phyloP scores from a whole-genome alignment of 1,140 invertebrate species.

The Thaumatotibia leucotreta region DNA sequence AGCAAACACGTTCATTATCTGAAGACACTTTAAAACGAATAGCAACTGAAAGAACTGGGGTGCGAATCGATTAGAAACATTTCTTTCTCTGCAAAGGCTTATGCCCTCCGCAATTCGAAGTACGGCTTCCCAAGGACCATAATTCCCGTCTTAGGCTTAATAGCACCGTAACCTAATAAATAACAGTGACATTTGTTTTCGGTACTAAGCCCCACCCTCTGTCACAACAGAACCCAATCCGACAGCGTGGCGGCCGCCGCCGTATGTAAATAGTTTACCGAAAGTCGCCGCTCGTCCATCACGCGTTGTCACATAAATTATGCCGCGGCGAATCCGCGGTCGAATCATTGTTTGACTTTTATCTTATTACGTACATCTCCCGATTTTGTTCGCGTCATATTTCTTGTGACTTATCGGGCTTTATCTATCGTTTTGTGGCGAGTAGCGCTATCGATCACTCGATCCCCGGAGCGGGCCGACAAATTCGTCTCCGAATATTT shows the following conservation, averaged over 20 bases:
- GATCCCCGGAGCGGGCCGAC: slow-evolving; percentile 58
- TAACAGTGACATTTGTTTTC: slow-evolving; percentile 75
- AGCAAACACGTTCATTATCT: not conserved
- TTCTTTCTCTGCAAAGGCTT: slow-evolving; percentile 3
- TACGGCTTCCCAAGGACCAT: slow-evolving; percentile 28
- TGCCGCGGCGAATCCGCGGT: slow-evolving; percentile 74
- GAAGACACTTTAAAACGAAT: not conserved
- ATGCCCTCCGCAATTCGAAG: not conserved
- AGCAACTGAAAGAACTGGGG: not conserved
- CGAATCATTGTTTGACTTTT: slow-evolving; percentile 77
- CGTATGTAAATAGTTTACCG: slow-evolving; percentile 76
- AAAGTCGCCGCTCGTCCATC: slow-evolving; percentile 75
- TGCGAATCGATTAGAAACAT: not conserved
- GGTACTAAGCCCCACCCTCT: slow-evolving; percentile 73
- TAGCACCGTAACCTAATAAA: slow-evolving; percentile 71
- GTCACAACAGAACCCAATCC: slow-evolving; percentile 70
- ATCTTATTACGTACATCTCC: slow-evolving; percentile 76
- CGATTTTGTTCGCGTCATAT: slow-evolving; percentile 76
- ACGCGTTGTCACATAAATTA: slow-evolving; percentile 76
- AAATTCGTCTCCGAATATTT: slow-evolving; percentile 71
- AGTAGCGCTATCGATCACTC: slow-evolving; percentile 70
- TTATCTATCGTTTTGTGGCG: slow-evolving; percentile 75
- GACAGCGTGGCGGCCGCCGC: slow-evolving; percentile 53
- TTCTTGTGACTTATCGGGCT: slow-evolving; percentile 74
- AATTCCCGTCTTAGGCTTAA: slow-evolving; percentile 66